Evolutionary conservation across 1,140 invertebrate genomes (phyloP), one percentile per base, ranked within the genome.

Genomic region (Apocrypta bakeri): DNA sequence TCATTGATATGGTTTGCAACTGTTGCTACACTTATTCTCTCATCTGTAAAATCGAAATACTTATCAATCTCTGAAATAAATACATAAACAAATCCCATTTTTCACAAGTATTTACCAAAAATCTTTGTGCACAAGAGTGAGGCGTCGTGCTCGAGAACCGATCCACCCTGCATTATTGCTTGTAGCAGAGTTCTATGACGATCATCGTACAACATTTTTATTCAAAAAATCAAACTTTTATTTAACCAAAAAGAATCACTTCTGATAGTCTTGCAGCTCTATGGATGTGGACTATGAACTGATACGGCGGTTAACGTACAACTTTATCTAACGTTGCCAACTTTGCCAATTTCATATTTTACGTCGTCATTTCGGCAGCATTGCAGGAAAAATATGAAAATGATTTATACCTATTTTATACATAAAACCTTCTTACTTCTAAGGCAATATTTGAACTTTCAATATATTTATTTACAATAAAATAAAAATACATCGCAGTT

Each of bases 121-220:
- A 88, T 83, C 81, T 86, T 85, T 1, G 81, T 71, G 74, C 75
- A 61, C 12, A 85, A 74, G 73, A 79, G 82, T 66, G 71, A 72
- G 29, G 85, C 77, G 14, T 87, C 86, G n/a, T 85, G 42, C 11
- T 86, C 85, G 8, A 82, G 64, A 14, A 89, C 37, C 1, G 81
- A 61, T 14, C 87, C 88, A 25, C 82, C 72, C 24, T 87, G 84
- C 27, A 87, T 85, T n/a, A 89, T 33, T 1, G 83, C 77, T 86
- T 89, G 88, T 21, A 89, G 75, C 40, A 89, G 85, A 14, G 48
- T 79, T 69, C 83, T 71, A 79, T 88, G 85, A 24, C 81, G 81
- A 33, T 87, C 61, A 3, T 77, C 81, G 72, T 88, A 87, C 71
- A 78, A 61, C 83, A 77, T 78, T 78, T 79, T 83, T 64, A 29